These are phyloP conservation scores for Eutolmus rufibarbis DNA, from an alignment of 2,888 invertebrate genomes.

Conservation along the genomic window DNA sequence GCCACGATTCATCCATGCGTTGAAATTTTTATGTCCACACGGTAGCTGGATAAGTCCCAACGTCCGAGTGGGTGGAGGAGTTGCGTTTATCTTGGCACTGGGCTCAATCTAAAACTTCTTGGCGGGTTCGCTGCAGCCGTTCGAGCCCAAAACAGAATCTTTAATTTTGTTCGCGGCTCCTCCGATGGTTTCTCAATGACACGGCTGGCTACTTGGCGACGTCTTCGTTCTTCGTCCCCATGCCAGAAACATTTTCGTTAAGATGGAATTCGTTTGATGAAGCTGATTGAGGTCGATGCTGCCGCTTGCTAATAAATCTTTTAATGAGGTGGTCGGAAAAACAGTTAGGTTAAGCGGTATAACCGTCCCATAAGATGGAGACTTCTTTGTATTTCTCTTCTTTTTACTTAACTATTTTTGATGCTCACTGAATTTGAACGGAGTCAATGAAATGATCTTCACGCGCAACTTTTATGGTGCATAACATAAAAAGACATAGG, in stretches of 20 bases:
- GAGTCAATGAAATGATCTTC: neutral
- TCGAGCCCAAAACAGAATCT: neutral
- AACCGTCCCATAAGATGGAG: neutral
- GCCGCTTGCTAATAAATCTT: constrained; percentile 7
- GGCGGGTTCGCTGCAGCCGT: neutral
- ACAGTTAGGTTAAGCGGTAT: constrained; percentile 13
- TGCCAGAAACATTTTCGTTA: neutral
- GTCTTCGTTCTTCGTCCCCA: neutral
- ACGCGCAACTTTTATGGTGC: neutral
- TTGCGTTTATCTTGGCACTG: neutral
- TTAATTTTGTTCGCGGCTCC: constrained; percentile 11
- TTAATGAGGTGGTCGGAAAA: constrained; percentile 23
- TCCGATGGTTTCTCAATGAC: neutral
- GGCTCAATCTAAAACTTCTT: neutral
- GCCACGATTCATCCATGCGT: neutral
- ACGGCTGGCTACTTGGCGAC: neutral
- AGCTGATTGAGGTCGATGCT: constrained; percentile 17
- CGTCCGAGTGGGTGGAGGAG: neutral
- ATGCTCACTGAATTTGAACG: neutral
- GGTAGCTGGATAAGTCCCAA: neutral
- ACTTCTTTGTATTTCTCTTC: neutral
- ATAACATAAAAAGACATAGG: neutral
- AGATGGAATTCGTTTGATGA: constrained; percentile 8
- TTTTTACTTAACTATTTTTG: neutral
- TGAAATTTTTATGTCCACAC: neutral